Percentiles rank a stretch among this genome's conserved stretches.
Evolutionary conservation across 2,888 invertebrate genomes (phyloP).

Genomic region (Eutolmus rufibarbis): DNA sequence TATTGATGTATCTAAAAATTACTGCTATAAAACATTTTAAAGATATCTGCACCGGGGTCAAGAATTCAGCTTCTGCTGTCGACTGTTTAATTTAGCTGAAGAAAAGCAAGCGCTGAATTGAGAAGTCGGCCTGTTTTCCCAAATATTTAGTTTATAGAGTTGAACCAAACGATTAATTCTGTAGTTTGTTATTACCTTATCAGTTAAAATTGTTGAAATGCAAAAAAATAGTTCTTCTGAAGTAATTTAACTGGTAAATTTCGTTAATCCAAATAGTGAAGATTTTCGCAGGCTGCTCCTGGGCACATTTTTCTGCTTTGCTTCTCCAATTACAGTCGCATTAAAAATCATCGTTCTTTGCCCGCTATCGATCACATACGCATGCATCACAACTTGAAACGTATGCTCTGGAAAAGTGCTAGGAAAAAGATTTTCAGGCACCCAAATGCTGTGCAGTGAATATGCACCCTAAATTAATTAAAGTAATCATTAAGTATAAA

Average conservation of each 20-base stretch:
- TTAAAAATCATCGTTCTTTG: background rate
- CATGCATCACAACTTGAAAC: background rate
- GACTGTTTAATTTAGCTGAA: too few species aligned
- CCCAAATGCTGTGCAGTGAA: background rate
- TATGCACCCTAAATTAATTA: background rate
- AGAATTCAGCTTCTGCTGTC: too few species aligned
- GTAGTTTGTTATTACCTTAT: too few species aligned
- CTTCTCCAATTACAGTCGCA: background rate
- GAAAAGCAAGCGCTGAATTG: too few species aligned
- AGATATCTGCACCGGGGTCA: too few species aligned
- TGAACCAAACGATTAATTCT: too few species aligned
- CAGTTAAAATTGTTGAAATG: background rate
- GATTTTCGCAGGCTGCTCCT: background rate
- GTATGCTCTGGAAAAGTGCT: background rate
- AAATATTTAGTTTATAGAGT: too few species aligned
- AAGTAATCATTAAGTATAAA: background rate
- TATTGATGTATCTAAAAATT: too few species aligned
- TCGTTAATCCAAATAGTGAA: background rate
- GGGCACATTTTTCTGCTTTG: background rate
- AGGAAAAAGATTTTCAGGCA: slow-evolving; percentile 4
- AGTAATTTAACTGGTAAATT: background rate
- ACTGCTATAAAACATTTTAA: too few species aligned
- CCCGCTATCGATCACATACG: background rate
- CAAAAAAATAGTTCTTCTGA: background rate
- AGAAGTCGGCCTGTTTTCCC: too few species aligned